These are phyloP conservation scores for Macroglossus sobrinus DNA, from an alignment of 2,113 vertebrate species.

Conservation along the genomic window DNA sequence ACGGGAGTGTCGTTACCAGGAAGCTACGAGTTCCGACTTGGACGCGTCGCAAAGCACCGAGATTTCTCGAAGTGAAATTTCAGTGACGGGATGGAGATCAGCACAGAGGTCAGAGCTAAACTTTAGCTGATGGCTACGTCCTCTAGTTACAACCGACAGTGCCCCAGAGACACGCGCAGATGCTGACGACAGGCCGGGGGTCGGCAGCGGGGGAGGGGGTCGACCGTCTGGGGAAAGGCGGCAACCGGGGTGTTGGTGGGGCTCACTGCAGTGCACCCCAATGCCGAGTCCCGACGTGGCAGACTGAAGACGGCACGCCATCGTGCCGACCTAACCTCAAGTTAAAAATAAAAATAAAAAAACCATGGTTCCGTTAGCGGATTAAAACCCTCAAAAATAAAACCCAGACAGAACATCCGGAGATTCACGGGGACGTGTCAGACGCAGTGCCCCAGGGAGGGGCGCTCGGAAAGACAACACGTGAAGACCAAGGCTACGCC, in stretches of 20 bases:
- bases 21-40: background rate
- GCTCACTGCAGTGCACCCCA: background rate
- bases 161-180: background rate
- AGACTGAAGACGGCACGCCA: background rate
- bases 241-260: background rate
- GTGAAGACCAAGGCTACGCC: background rate
- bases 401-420: background rate
- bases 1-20: background rate
- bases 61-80: background rate
- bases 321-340: background rate
- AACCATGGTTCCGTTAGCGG: background rate
- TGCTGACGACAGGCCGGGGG: background rate
- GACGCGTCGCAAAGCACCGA: background rate
- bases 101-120: background rate
- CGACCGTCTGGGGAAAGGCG: background rate
- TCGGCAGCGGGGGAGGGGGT: background rate
- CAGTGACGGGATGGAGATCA: background rate
- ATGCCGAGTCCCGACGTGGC: background rate
- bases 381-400: background rate
- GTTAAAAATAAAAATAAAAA: background rate
- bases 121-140: fast-evolving
- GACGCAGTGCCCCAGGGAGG: background rate
- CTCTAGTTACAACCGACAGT: background rate
- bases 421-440: background rate
- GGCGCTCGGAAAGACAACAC: background rate